These are phyloP conservation scores for Dynastes tityus DNA, from an alignment of 2,888 invertebrate genomes.

Conservation along the genomic window DNA sequence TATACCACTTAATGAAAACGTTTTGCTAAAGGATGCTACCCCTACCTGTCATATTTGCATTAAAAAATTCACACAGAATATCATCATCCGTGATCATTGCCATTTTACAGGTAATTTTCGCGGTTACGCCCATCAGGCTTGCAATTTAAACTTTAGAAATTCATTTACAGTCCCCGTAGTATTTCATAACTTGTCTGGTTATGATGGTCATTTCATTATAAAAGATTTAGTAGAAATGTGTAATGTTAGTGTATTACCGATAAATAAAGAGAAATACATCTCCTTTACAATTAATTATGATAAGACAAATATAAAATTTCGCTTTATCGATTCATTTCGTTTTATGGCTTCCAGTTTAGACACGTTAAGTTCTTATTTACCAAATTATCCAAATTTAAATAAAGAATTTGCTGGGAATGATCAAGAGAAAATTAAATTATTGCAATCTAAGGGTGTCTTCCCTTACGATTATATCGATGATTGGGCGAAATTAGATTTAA, in stretches of 20 bases:
- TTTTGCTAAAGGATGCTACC: not conserved
- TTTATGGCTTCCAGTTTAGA: slow-evolving; percentile 58
- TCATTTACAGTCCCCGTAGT: slow-evolving; percentile 58
- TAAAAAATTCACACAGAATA: slow-evolving; percentile 27
- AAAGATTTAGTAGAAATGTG: slow-evolving; percentile 32
- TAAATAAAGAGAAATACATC: slow-evolving; percentile 58
- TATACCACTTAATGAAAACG: no score
- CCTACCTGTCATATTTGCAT: slow-evolving; percentile 8
- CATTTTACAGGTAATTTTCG: slow-evolving; percentile 58
- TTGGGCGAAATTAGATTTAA: slow-evolving; percentile 57
- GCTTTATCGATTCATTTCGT: slow-evolving; percentile 58
- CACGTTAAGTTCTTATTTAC: slow-evolving; percentile 56
- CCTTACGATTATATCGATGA: slow-evolving; percentile 62
- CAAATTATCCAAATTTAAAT: slow-evolving; percentile 10
- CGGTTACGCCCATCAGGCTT: slow-evolving; percentile 56
- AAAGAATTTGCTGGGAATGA: slow-evolving; percentile 14
- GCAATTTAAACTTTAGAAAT: slow-evolving; percentile 59
- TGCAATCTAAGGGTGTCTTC: slow-evolving; percentile 61
- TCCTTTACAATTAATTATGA: slow-evolving; percentile 56
- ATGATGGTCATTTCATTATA: slow-evolving; percentile 52
- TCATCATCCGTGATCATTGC: slow-evolving; percentile 53
- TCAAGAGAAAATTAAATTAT: slow-evolving; percentile 34
- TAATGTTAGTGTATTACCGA: slow-evolving; percentile 24
- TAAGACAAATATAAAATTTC: slow-evolving; percentile 50
- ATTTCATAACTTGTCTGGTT: slow-evolving; percentile 52